Base-by-base conservation (phyloP, 2,113 vertebrate species). In the Orthonyx spaldingii region DNA sequence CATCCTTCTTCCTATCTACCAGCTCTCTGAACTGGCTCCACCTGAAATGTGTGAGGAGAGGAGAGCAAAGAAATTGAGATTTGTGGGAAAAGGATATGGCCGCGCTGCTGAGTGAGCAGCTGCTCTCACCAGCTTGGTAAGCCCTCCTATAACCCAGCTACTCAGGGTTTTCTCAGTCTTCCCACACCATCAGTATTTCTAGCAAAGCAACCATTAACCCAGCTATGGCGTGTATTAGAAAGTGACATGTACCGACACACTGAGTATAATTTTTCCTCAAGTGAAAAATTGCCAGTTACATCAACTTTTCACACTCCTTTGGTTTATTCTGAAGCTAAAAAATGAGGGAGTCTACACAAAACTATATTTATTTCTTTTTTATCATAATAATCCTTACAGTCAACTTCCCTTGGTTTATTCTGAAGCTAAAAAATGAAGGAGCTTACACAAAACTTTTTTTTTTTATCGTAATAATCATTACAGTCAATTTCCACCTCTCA, bases 1-100 rank as follows among this genome's bases (percentile, higher is more conserved):
- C 97, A 63, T 99, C 99, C 95, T 99, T 99, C 98, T 99, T 99
- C 97, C 98, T 98, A 89, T 99, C 99, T 63, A 99, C 99, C 79
- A 99, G 97, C 78, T 99, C 99, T 88, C 99, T 97, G 98, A 99
- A 99, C 97, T 99, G 98, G 85, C 99, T 99, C 99, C 99, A 99
- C 90, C 99, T 99, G 95, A 44, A 93, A 78, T 41, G 49, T 26
- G 50, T 19, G 69, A 92, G 47, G 74, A 71, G 49, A 94, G 57
- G 75, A 84, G 65, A 47, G 68, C 7, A 47, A 37, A 95, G 65
- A 93, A 52, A 84, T 30, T 46, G 44, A 56, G 37, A 32, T 61
- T 44, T 49, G 63, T 26, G 24, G 47, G 46, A 28, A 35, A 91
- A 32, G 11, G 37, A 27, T 39, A 66, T 13, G 20, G 33, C 61